Percentiles rank a stretch among this genome's conserved stretches.
Evolutionary conservation across 2,797 vertebrate species (phyloP).

Genomic region (Sebastes iracundus): DNA sequence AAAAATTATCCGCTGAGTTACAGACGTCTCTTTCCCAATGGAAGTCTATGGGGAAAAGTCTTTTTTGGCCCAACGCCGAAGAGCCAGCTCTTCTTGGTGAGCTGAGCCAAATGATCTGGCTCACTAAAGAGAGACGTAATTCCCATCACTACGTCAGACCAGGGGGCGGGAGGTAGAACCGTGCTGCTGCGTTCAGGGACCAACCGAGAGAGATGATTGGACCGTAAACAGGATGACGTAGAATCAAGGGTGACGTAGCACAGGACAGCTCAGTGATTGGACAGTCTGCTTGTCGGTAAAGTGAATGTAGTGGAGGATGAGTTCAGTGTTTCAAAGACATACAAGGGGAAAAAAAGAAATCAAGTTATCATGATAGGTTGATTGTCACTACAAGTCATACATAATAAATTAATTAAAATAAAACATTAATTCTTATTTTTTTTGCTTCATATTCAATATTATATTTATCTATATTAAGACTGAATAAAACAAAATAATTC

Average conservation of each 20-base stretch:
- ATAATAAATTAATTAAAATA: neutral
- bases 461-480: too few relatives aligned
- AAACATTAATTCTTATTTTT: too few relatives aligned
- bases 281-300: neutral
- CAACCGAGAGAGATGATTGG: slow-evolving; percentile 51
- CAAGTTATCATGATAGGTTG: neutral
- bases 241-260: neutral
- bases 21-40: too few relatives aligned
- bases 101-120: too few relatives aligned
- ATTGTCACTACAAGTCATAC: neutral
- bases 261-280: slow-evolving; percentile 45
- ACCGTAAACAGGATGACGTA: neutral
- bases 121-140: too few relatives aligned
- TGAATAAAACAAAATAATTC: too few relatives aligned
- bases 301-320: neutral
- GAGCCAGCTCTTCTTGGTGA: too few relatives aligned
- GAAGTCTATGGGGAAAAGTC: too few relatives aligned
- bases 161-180: too few relatives aligned
- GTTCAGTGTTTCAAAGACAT: neutral
- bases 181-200: neutral
- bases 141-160: too few relatives aligned
- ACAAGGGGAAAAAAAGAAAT: neutral
- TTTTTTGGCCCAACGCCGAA: too few relatives aligned
- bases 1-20: too few relatives aligned
- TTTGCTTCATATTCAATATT: neutral